Conservation (phyloP, 2,113 vertebrate genomes). For the Muntiacus muntjak region DNA sequence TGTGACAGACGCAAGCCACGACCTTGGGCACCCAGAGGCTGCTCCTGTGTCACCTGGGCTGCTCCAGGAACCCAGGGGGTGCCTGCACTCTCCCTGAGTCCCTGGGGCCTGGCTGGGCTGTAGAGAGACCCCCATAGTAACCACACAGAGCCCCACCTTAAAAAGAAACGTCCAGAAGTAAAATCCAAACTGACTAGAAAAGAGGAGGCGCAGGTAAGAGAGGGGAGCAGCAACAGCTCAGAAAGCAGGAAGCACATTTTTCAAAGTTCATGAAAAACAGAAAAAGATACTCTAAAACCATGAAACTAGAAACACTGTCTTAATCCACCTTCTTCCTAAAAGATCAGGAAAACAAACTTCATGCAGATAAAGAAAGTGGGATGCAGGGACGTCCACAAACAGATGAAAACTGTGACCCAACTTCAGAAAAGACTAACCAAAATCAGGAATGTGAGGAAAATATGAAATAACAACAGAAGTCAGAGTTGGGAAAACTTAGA, state of each 20-base stretch:
- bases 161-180: not conserved
- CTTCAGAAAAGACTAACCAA: not conserved
- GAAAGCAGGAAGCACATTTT: not conserved
- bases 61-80: not conserved
- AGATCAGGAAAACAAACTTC: not conserved
- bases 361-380: not conserved
- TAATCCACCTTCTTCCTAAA: not conserved
- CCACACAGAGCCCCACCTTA: not conserved
- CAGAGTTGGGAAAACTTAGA: not conserved
- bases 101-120: rapidly evolving
- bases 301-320: not conserved
- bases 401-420: not conserved
- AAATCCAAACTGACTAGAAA: not conserved
- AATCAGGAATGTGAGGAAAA: not conserved
- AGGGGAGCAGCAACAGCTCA: not conserved
- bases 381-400: not conserved
- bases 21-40: not conserved
- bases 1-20: not conserved
- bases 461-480: not conserved
- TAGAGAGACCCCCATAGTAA: not conserved
- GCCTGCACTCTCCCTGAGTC: not conserved
- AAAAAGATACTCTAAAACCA: not conserved
- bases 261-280: not conserved
- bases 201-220: not conserved
- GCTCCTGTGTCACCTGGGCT: not conserved